Evolutionary conservation across 2,113 vertebrate species (phyloP), one percentile per base, ranked within the genome.

Genomic region (Anguilla rostrata): DNA sequence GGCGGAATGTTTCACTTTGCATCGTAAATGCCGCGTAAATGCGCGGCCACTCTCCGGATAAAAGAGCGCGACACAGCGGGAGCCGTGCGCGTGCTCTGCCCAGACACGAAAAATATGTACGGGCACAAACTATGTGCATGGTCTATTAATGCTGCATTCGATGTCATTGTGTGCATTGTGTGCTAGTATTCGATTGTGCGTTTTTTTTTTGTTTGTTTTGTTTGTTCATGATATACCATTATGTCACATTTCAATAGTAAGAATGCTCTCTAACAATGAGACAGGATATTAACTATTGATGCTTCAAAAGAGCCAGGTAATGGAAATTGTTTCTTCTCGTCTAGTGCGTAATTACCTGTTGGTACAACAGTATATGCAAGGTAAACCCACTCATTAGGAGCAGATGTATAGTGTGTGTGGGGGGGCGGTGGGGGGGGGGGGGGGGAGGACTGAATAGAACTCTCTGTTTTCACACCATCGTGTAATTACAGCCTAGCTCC

Each of bases 1-100:
- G 63, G 41, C 53, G 18, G 83, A 8, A 40, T 7, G 12, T 14
- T 63, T 49, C 60, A 16, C 43, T 14, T 46, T 81, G 56, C 78
- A 81, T 81, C 16, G 9, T n/a, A 66, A 57, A 71, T 84, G 56
- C 78, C 81, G 34, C 85, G 83, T 22, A 79, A 83, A 60, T 83
- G 43, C n/a, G 40, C n/a, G 18, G 39, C 49, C 41, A 26, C 1
- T 26, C 60, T 63, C 60, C 29, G 11, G 2, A 9, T n/a, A 0
- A 53, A 12, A 20, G 22, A 43, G 78, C 12, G 22, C 3, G 60
- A 66, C 0, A 26, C 9, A 14, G 12, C 11, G 49, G 12, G 8
- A 53, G 8, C 12, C 20, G 49, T 53, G 49, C 11, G 9, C 49
- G 49, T 9, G 53, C 39, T 5, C 20, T 29, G 18, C 26, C 22